phyloP scores from a whole-genome alignment of 2,888 invertebrate genomes.

The Trissolcus japonicus region DNA sequence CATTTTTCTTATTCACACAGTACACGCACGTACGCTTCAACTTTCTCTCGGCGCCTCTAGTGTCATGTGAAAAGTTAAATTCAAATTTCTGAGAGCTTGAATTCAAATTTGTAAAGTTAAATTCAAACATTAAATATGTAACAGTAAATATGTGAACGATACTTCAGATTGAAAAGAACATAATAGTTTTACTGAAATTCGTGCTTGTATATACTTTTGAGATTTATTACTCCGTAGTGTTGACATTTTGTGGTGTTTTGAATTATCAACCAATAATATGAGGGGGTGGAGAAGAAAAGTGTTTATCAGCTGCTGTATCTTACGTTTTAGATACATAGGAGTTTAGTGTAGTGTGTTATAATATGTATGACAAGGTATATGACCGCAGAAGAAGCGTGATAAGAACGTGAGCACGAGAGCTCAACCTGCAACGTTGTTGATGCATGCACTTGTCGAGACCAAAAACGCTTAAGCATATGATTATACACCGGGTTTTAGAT shows the following conservation, averaged over 20 bases:
- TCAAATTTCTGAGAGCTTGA: no score
- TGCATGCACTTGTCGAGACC: no score
- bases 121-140: background rate
- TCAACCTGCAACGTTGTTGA: slow-evolving; percentile 14
- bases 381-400: slow-evolving; percentile 52
- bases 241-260: background rate
- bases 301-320: slow-evolving; percentile 8
- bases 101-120: no score
- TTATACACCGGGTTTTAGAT: no score
- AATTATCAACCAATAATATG: no score
- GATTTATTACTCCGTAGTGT: background rate
- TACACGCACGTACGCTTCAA: slow-evolving; percentile 22
- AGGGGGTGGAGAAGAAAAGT: slow-evolving; percentile 1
- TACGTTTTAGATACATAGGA: slow-evolving; percentile 43
- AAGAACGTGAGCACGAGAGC: slow-evolving; percentile 51
- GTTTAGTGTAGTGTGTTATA: slow-evolving; percentile 39
- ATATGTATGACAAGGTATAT: slow-evolving; percentile 48
- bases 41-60: slow-evolving; percentile 8
- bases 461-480: no score
- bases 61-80: background rate
- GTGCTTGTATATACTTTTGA: background rate
- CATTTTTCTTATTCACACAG: slow-evolving; percentile 32
- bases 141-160: background rate
- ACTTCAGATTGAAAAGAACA: background rate
- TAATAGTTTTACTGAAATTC: background rate